A percentile compares a stretch with the other conserved stretches of the same genome.
These are phyloP conservation scores for Chloromyia formosa DNA, from an alignment of 2,888 invertebrate species.

Conservation along the genomic window DNA sequence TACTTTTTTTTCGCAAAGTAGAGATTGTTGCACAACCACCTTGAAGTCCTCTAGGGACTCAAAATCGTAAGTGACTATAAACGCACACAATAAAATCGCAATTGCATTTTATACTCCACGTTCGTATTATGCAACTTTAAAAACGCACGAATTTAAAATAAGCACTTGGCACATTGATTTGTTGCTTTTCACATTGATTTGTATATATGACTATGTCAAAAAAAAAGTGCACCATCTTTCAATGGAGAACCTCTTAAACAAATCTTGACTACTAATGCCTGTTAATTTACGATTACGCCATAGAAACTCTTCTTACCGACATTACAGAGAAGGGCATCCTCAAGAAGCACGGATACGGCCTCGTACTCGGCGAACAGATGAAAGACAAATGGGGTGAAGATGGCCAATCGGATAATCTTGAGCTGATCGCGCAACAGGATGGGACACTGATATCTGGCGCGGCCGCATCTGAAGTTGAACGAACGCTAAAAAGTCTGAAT, in stretches of 20 bases:
- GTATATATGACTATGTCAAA: conserved; percentile 3
- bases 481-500: conserved; percentile 87
- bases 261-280: conserved; percentile 24
- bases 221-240: conserved; percentile 16
- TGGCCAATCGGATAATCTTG: conserved; percentile 76
- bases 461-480: conserved; percentile 80
- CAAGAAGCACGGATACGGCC: conserved; percentile 84
- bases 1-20: too few relatives aligned
- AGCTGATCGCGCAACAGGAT: conserved; percentile 74
- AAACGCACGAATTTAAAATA: conserved; percentile 6
- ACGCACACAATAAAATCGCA: too few relatives aligned
- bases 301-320: conserved; percentile 37
- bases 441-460: conserved; percentile 70
- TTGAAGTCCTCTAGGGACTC: too few relatives aligned
- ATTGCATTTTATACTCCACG: too few relatives aligned
- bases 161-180: conserved; percentile 23
- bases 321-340: conserved; percentile 91
- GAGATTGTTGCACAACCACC: too few relatives aligned
- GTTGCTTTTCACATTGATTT: conserved; percentile 26
- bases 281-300: conserved; percentile 22
- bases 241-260: conserved; percentile 14
- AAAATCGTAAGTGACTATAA: too few relatives aligned
- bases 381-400: conserved; percentile 81
- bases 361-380: conserved; percentile 74
- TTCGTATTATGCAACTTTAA: too few relatives aligned